Evolutionary conservation across 1,140 invertebrate species (phyloP).

Genomic region (Hypothenemus hampei): DNA sequence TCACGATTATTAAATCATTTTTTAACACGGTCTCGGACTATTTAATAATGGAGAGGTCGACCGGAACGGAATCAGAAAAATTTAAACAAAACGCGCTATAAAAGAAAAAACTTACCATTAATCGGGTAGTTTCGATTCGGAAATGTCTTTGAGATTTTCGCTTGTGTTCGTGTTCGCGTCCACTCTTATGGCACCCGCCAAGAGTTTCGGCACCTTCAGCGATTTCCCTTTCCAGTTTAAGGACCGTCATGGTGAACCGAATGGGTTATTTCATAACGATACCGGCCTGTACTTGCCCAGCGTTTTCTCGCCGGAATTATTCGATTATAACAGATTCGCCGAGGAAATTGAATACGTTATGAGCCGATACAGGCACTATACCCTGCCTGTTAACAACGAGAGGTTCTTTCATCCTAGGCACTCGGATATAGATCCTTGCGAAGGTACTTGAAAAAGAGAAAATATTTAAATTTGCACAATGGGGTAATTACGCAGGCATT

Average conservation of each 20-base stretch:
- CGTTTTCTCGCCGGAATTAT: slow-evolving; percentile 4
- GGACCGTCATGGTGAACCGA: neutral
- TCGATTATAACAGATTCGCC: neutral
- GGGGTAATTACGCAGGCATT: neutral
- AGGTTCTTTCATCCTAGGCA: slow-evolving; percentile 5
- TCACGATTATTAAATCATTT: no score
- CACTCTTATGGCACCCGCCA: neutral
- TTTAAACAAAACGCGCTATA: neutral
- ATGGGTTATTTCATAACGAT: neutral
- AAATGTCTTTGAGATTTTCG: slow-evolving; percentile 4
- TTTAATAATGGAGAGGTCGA: slow-evolving; percentile 10
- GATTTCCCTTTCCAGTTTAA: neutral
- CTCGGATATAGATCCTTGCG: neutral
- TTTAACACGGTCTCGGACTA: no score
- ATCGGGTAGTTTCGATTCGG: slow-evolving; percentile 3
- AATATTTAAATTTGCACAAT: neutral
- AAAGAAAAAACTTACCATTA: slow-evolving; percentile 8
- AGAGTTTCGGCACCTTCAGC: neutral
- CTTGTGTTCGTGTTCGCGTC: neutral
- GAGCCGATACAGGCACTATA: neutral
- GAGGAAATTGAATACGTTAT: slow-evolving; percentile 9
- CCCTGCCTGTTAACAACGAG: slow-evolving; percentile 2
- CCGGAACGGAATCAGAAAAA: slow-evolving; percentile 7
- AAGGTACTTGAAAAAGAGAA: slow-evolving; percentile 1
- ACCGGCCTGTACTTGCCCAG: slow-evolving; percentile 3